Evolutionary conservation across 2,113 vertebrate genomes (phyloP).

Genomic region (Engraulis encrasicolus): DNA sequence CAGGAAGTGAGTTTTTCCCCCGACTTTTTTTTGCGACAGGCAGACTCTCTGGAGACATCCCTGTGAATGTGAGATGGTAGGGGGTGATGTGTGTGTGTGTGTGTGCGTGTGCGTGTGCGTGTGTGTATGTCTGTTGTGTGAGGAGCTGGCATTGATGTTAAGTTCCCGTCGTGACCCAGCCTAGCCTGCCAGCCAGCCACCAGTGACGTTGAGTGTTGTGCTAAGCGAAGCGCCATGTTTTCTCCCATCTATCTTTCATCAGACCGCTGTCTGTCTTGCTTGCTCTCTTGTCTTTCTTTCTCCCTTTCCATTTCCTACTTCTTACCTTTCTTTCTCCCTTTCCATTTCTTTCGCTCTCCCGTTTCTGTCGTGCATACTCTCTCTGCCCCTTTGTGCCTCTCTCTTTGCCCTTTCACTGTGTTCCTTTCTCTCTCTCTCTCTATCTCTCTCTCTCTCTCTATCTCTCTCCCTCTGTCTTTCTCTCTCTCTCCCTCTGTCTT

Average conservation of each 20-base stretch:
- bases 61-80: not conserved
- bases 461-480: not conserved
- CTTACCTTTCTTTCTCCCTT: not conserved
- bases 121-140: no score
- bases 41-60: not conserved
- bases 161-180: not conserved
- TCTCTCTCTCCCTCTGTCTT: not conserved
- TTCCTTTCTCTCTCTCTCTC: not conserved
- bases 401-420: not conserved
- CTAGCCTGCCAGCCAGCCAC: not conserved
- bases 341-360: not conserved
- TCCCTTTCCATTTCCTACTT: not conserved
- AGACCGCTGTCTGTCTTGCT: not conserved
- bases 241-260: not conserved
- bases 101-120: not conserved
- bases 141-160: not conserved
- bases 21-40: not conserved
- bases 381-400: not conserved
- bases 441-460: not conserved
- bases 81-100: constrained; percentile 11
- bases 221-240: no score
- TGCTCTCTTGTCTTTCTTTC: not conserved
- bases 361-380: not conserved
- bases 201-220: no score
- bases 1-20: not conserved